phyloP scores from a whole-genome alignment of 2,888 invertebrate species.

The Euplagia quadripunctaria region DNA sequence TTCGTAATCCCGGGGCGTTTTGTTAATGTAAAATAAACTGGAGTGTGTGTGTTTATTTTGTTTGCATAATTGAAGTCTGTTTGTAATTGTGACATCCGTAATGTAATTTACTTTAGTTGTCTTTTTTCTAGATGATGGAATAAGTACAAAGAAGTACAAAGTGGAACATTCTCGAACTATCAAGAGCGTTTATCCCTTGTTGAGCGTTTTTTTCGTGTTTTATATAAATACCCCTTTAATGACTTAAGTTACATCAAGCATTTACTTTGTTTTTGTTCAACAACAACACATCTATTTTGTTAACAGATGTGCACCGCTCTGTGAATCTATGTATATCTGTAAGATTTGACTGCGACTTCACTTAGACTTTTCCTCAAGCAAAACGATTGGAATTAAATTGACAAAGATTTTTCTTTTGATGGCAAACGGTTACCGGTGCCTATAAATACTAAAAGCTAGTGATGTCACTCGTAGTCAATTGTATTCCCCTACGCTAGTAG shows the following conservation, averaged over 20 bases:
- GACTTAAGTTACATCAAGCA: background rate
- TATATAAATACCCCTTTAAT: background rate
- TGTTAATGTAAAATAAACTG: constrained; percentile 57
- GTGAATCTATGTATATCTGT: too few relatives aligned
- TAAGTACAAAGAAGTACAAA: background rate
- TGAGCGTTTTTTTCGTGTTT: background rate
- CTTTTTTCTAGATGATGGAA: background rate
- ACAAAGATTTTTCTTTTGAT: too few relatives aligned
- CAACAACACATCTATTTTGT: too few relatives aligned
- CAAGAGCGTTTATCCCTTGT: background rate
- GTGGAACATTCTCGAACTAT: background rate
- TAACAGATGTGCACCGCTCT: too few relatives aligned
- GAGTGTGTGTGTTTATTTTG: constrained; percentile 40
- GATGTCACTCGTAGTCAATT: too few relatives aligned
- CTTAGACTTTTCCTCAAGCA: too few relatives aligned
- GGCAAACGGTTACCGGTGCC: too few relatives aligned
- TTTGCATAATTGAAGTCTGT: constrained; percentile 44
- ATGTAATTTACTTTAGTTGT: background rate
- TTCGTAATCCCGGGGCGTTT: constrained; percentile 62
- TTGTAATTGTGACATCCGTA: constrained; percentile 29
- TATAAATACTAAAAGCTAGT: too few relatives aligned
- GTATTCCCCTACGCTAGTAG: too few relatives aligned
- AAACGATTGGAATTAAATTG: too few relatives aligned
- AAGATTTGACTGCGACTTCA: too few relatives aligned
- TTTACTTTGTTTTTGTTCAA: too few relatives aligned